Base-by-base conservation (phyloP, 2,797 vertebrate species). In the Microhierax caerulescens region DNA sequence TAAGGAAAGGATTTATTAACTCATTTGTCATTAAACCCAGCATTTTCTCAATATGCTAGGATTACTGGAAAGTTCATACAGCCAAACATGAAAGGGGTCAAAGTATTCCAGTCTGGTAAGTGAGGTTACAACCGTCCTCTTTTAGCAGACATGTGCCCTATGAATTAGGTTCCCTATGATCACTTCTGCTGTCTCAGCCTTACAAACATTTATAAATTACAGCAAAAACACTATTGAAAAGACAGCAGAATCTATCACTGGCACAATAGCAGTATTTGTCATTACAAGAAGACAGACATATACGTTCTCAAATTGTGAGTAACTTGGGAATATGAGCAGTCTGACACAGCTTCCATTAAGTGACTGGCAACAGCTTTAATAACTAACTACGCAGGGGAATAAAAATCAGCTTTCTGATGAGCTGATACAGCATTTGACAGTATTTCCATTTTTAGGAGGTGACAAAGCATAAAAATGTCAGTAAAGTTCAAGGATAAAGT, bases 1-100 rank as follows among this genome's bases (percentile, higher is more conserved):
- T 70, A 69, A 87, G 48, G 78, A 94, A 91, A 87, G 14, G 70
- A 95, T 96, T 96, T 94, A 96, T 95, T 87, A 95, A 76, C 75
- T 74, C 7, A 82, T 95, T 92, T 95, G 45, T 96, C 84, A 89
- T 59, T 85, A 92, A 92, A 85, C 20, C 8, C 43, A 73, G 47
- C 17, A 30, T 85, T 90, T 90, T 90, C 37, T 91, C 50, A 79
- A 45, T 48, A 65, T 23, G 27, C 25, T 48, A 59, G 18, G 82
- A 56, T 89, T 87, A 87, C 70, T 82, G 77, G 63, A 77, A 94
- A 83, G 59, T 74, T 91, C 70, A 82, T 59, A 21, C 16, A 61
- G 65, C 12, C 54, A 59, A 81, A 59, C 22, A 37, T 8, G 7
- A 91, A 63, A 89, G 15, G 17, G 16, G 39, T 54, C 45, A 78